These are phyloP conservation scores for Elanoides forficatus DNA, from an alignment of 2,113 vertebrate species.

Conservation along the genomic window DNA sequence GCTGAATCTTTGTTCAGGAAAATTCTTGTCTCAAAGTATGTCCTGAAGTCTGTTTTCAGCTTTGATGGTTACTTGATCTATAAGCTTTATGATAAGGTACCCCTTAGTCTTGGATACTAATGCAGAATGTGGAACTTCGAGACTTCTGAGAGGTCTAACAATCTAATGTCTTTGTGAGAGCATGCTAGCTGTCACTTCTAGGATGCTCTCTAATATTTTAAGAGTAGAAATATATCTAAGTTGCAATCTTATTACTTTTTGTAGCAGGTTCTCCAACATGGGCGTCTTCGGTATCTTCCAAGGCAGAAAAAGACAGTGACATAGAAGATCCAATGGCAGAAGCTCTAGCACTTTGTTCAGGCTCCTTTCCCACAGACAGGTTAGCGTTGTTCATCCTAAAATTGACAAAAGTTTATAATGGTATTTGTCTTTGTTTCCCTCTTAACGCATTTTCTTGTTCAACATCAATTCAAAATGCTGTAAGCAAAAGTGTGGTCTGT, in stretches of 20 bases:
- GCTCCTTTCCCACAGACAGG: conserved; percentile 79
- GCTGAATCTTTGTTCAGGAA: conserved; percentile 88
- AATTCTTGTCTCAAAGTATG: conserved; percentile 79
- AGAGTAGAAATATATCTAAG: neutral
- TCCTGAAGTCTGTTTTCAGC: neutral
- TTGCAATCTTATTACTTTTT: neutral
- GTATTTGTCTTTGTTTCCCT: neutral
- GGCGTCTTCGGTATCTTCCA: conserved; percentile 51
- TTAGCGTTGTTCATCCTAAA: conserved; percentile 39
- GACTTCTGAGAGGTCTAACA: neutral
- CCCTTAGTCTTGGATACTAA: neutral
- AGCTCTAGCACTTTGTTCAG: conserved; percentile 74
- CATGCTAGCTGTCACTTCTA: neutral
- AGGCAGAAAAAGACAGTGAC: conserved; percentile 61
- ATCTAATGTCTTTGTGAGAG: neutral
- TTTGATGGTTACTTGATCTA: neutral
- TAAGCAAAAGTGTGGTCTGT: neutral
- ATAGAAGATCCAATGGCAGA: conserved; percentile 71
- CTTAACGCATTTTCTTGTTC: neutral
- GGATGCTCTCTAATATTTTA: neutral
- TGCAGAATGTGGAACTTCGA: neutral
- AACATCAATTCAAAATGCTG: neutral
- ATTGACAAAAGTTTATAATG: neutral
- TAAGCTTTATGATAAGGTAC: neutral
- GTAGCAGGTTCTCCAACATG: conserved; percentile 59